Conservation (phyloP, 2,113 vertebrate genomes). For the Malaclemys terrapin region DNA sequence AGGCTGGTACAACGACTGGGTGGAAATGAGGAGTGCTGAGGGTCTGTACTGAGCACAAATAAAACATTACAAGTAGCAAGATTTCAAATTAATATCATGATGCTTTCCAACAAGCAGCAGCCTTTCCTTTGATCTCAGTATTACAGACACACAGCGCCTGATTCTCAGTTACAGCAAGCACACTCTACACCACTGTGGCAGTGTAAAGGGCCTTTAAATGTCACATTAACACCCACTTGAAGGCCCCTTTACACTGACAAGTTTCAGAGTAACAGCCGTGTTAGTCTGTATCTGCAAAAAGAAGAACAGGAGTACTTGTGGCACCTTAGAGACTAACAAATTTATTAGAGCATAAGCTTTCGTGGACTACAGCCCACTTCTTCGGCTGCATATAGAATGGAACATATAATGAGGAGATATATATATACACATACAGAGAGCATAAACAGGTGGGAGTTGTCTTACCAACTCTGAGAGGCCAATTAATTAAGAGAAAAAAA, state of each 20-base stretch:
- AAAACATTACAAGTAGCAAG: constrained; percentile 33
- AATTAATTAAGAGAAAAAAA: too few relatives aligned
- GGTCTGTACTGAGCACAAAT: constrained; percentile 33
- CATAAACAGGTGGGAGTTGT: too few relatives aligned
- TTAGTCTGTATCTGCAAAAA: too few relatives aligned
- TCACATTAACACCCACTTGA: fast-evolving
- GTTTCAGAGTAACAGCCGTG: too few relatives aligned
- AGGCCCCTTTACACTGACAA: neutral
- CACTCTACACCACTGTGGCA: neutral
- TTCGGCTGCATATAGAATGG: too few relatives aligned
- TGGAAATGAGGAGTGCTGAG: neutral
- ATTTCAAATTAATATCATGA: constrained; percentile 41
- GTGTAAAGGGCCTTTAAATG: neutral
- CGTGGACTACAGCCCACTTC: too few relatives aligned
- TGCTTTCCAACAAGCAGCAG: neutral
- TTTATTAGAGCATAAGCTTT: too few relatives aligned
- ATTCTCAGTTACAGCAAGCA: neutral
- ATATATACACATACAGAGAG: too few relatives aligned
- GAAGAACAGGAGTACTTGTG: too few relatives aligned
- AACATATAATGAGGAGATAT: too few relatives aligned
- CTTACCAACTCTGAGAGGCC: too few relatives aligned
- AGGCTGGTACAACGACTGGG: neutral
- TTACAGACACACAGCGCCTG: neutral
- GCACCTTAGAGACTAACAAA: too few relatives aligned
- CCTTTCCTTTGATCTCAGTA: constrained; percentile 39